Percentiles rank a stretch among this genome's conserved stretches.
These are phyloP conservation scores for Lipophrys pholis DNA, from an alignment of 2,113 vertebrate genomes.

Conservation along the genomic window DNA sequence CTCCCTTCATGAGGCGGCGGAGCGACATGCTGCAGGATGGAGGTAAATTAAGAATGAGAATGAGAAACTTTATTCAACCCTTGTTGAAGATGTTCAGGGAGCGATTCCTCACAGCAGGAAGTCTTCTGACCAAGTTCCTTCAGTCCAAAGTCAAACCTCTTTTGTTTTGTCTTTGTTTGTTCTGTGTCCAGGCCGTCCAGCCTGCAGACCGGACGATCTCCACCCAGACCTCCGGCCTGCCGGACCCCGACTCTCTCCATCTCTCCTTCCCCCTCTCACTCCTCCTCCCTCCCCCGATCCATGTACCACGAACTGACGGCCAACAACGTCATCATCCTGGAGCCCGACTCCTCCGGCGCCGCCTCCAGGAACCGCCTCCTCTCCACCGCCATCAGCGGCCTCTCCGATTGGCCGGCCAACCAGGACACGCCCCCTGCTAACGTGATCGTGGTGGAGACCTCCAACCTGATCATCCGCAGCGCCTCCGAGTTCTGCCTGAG, in stretches of 20 bases:
- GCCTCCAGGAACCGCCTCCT: constrained; percentile 62
- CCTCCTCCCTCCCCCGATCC: constrained; percentile 62
- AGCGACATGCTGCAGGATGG: no score
- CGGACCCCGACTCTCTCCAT: constrained; percentile 69
- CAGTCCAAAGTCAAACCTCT: no score
- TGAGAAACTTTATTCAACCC: no score
- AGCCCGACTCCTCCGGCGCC: constrained; percentile 64
- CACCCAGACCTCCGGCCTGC: constrained; percentile 66
- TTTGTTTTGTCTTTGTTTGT: not conserved
- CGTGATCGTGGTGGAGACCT: constrained; percentile 78
- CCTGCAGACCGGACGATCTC: constrained; percentile 61
- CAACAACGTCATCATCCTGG: constrained; percentile 79
- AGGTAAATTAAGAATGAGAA: no score
- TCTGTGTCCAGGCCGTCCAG: constrained; percentile 54
- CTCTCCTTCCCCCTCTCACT: constrained; percentile 61
- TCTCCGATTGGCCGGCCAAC: constrained; percentile 58
- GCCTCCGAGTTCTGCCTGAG: constrained; percentile 78
- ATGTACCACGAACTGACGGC: constrained; percentile 76
- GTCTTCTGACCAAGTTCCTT: no score
- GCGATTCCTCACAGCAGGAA: no score
- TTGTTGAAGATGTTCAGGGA: no score
- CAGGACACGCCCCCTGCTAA: constrained; percentile 54
- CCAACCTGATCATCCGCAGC: constrained; percentile 79
- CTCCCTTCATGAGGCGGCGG: no score
- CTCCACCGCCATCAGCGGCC: constrained; percentile 39